A percentile compares a stretch with the other conserved stretches of the same genome.
Evolutionary conservation across 2,113 vertebrate genomes (phyloP).

Genomic region (Rhabdomys dilectus): DNA sequence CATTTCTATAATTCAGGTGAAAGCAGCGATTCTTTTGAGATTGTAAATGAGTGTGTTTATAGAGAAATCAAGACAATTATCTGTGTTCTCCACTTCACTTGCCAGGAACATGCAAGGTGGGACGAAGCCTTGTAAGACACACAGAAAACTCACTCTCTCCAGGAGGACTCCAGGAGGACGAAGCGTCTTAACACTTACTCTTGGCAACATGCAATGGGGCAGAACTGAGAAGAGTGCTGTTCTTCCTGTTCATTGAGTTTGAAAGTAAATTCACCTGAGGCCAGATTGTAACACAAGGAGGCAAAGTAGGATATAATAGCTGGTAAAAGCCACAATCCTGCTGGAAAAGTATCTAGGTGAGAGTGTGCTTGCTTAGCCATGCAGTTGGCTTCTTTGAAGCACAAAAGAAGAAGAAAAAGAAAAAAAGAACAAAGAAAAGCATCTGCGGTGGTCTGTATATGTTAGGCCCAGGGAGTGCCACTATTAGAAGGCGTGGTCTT

Average conservation of each 20-base stretch:
- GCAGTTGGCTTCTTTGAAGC: too few relatives aligned
- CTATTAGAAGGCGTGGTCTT: too few relatives aligned
- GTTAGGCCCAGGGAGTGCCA: too few relatives aligned
- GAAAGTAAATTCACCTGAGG: conserved; percentile 34
- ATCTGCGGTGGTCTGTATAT: too few relatives aligned
- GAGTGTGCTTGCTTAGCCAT: neutral
- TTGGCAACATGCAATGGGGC: neutral
- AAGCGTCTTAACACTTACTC: neutral
- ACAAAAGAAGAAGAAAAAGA: neutral
- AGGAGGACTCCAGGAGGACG: neutral
- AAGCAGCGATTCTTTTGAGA: conserved; percentile 16
- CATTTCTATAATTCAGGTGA: conserved; percentile 13
- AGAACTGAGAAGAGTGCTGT: neutral
- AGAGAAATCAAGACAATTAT: neutral
- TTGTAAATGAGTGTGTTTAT: conserved; percentile 21
- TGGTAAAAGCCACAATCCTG: neutral
- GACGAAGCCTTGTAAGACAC: neutral
- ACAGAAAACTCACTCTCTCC: neutral
- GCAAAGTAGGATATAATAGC: neutral
- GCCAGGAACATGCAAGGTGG: neutral
- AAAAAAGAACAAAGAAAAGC: neutral
- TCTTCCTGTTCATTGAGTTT: neutral
- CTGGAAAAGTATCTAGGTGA: neutral
- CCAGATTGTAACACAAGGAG: neutral
- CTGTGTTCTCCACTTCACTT: neutral